Evolutionary conservation across 2,888 invertebrate genomes (phyloP), one percentile per base, ranked within the genome.

Genomic region (Tenthredo scrophulariae): DNA sequence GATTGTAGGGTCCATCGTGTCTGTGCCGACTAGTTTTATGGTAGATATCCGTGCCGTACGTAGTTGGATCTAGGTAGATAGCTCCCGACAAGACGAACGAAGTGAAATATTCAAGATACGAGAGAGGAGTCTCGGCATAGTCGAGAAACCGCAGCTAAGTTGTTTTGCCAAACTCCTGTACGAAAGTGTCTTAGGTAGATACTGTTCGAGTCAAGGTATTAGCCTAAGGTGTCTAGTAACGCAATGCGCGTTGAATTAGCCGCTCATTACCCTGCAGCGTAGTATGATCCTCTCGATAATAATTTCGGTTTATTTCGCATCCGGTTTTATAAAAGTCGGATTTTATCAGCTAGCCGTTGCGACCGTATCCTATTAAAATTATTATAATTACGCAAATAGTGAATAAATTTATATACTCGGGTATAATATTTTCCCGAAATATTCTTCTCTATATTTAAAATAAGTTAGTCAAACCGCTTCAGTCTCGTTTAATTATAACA

Each of bases 51-150:
- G 50, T n/a, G n/a, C 18, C 33, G 29, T 67, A 29, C 1, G 67
- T 67, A 33, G 26, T 29, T 67, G 6, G 26, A 2, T n/a, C n/a
- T 70, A 33, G 18, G 7, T 33, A 37, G 29, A 37, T 37, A 33
- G 15, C 0, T 37, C 6, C 13, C n/a, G 74, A 43, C 22, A 22
- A 75, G 43, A 46, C 43, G 74, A 70, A 37, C 29, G 37, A n/a
- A 70, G 70, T 70, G 70, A 70, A 70, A 70, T 70, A 70, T 70
- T 70, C 70, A 70, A 70, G 37, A 10, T 10, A 70, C 67, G 70
- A 37, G 26, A 62, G 62, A 67, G 67, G 67, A 67, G 29, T 29
- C 18, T 37, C 9, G n/a, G 70, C 9, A 70, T 70, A 33, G 7
- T n/a, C 33, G 29, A 37, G 70, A 70, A 33, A n/a, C 70, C 70